These are phyloP conservation scores for Prunella fulvescens DNA, from an alignment of 2,113 vertebrate genomes.

Conservation along the genomic window DNA sequence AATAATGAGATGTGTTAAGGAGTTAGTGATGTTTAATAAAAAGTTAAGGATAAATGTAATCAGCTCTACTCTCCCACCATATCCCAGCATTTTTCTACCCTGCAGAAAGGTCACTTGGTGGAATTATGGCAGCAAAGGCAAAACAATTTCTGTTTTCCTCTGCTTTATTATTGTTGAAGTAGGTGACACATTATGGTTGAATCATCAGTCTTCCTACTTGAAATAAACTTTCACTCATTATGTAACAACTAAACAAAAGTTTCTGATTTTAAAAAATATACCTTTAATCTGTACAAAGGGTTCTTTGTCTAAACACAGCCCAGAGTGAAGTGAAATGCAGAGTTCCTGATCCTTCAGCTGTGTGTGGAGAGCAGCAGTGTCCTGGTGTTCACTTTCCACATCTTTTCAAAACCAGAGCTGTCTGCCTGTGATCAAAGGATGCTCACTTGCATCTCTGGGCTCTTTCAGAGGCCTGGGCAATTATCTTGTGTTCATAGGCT, in stretches of 20 bases:
- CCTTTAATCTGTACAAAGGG: background rate
- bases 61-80: background rate
- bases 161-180: background rate
- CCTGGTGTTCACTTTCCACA: background rate
- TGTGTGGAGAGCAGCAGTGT: background rate
- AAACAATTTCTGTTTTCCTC: background rate
- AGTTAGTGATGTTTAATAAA: background rate
- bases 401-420: background rate
- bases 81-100: background rate
- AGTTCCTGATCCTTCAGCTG: background rate
- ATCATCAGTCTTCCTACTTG: background rate
- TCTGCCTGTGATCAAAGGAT: background rate
- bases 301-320: background rate
- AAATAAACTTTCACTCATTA: background rate
- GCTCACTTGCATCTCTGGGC: background rate
- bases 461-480: background rate
- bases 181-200: accelerated
- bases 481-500: background rate
- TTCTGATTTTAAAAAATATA: background rate
- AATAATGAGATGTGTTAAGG: background rate
- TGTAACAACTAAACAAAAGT: background rate
- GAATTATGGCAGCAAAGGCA: background rate
- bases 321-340: background rate
- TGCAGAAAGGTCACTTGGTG: background rate
- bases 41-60: background rate